These are phyloP conservation scores for Mesoligia furuncula DNA, from an alignment of 2,888 invertebrate genomes.

Conservation along the genomic window DNA sequence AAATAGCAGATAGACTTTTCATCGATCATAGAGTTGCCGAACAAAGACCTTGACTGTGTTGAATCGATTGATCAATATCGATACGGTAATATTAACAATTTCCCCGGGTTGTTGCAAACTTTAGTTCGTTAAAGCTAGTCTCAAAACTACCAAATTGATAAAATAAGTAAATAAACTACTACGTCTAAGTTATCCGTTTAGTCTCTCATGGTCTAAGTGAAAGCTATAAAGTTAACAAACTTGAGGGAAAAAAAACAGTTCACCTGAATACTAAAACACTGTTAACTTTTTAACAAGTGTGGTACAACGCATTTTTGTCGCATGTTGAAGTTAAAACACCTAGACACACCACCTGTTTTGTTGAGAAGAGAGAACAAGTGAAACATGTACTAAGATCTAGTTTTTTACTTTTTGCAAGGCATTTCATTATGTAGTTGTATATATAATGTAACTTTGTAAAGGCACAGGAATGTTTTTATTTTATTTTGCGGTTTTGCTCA, in stretches of 20 bases:
- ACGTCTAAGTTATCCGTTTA: background rate
- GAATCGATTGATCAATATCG: background rate
- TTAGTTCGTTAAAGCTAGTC: background rate
- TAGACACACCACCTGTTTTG: conserved; percentile 4
- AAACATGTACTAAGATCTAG: background rate
- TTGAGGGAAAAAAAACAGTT: background rate
- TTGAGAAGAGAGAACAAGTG: background rate
- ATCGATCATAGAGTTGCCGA: background rate
- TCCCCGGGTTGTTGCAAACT: background rate
- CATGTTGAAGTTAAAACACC: conserved; percentile 3
- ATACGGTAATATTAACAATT: background rate
- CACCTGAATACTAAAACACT: conserved; percentile 13
- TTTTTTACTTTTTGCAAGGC: conserved; percentile 29
- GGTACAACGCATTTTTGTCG: conserved; percentile 3
- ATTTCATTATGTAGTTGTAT: background rate
- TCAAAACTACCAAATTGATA: background rate
- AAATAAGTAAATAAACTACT: background rate
- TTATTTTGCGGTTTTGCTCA: background rate
- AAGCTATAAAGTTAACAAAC: background rate
- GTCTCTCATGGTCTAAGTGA: conserved; percentile 7
- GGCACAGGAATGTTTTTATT: background rate
- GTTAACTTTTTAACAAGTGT: conserved; percentile 23
- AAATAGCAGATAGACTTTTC: background rate
- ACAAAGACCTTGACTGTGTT: background rate
- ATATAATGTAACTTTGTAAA: background rate